Conservation (phyloP, 2,797 vertebrate species). For the Anguilla marmorata region DNA sequence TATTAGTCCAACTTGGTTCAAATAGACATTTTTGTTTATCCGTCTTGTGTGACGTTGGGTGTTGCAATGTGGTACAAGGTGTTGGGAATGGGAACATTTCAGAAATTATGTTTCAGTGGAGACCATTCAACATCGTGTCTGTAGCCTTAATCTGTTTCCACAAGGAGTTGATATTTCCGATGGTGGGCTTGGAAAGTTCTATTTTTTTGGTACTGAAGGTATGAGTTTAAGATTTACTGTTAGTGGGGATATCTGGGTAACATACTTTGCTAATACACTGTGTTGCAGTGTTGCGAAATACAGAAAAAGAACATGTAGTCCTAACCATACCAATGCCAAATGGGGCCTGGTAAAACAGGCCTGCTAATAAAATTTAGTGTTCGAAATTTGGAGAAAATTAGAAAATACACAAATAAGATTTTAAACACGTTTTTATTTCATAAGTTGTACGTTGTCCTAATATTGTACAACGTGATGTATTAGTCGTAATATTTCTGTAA, state of each 20-base stretch:
- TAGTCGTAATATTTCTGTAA: not conserved
- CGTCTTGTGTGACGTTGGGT: not conserved
- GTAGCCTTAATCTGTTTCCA: not conserved
- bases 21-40: not conserved
- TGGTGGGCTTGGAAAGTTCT: not conserved
- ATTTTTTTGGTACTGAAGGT: no score
- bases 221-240: no score
- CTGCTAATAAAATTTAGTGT: not conserved
- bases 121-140: no score
- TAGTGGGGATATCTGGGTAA: not conserved
- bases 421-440: not conserved
- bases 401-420: not conserved
- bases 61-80: not conserved
- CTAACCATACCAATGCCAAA: not conserved
- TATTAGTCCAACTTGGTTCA: not conserved
- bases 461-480: no score
- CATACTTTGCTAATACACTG: not conserved
- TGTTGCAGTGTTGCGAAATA: not conserved
- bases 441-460: not conserved
- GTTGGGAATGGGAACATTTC: not conserved
- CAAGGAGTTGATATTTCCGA: not conserved
- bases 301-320: not conserved
- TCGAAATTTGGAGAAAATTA: not conserved
- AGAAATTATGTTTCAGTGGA: not conserved
- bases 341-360: not conserved